Evolutionary conservation across 2,888 invertebrate genomes (phyloP).

Genomic region (Cataglyphis altisquamis): DNA sequence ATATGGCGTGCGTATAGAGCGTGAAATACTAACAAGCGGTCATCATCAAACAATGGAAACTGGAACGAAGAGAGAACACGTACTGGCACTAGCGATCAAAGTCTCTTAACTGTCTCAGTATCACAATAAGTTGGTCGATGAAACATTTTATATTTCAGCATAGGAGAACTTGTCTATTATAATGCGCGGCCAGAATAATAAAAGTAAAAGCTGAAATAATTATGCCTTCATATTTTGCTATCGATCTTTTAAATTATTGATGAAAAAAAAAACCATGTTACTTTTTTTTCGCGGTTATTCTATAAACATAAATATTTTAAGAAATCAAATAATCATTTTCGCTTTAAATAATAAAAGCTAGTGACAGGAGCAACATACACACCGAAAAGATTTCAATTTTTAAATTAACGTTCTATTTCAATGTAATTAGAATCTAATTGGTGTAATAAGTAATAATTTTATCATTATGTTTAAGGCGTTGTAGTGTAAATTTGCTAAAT

Average conservation of each 20-base stretch:
- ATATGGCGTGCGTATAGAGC: slow-evolving; percentile 34
- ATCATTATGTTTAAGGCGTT: background rate
- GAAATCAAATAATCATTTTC: background rate
- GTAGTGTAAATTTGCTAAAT: background rate
- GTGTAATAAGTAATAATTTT: background rate
- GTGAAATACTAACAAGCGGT: slow-evolving; percentile 49
- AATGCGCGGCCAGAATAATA: background rate
- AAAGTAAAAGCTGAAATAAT: background rate
- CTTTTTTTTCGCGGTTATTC: background rate
- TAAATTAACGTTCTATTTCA: background rate
- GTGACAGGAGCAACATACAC: background rate
- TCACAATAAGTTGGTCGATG: slow-evolving; percentile 6
- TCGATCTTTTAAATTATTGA: background rate
- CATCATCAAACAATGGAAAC: slow-evolving; percentile 46
- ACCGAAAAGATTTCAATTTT: background rate
- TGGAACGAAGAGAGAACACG: slow-evolving; percentile 12
- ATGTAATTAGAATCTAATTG: background rate
- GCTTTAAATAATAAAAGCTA: background rate
- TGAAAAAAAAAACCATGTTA: background rate
- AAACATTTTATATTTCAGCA: slow-evolving; percentile 1
- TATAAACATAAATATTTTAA: background rate
- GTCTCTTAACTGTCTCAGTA: slow-evolving; percentile 3
- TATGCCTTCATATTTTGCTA: background rate
- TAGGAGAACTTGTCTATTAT: background rate
- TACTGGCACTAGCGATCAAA: slow-evolving; percentile 18